Evolutionary conservation across 2,797 vertebrate species (phyloP).

Genomic region (Rhabdomys pumilio): DNA sequence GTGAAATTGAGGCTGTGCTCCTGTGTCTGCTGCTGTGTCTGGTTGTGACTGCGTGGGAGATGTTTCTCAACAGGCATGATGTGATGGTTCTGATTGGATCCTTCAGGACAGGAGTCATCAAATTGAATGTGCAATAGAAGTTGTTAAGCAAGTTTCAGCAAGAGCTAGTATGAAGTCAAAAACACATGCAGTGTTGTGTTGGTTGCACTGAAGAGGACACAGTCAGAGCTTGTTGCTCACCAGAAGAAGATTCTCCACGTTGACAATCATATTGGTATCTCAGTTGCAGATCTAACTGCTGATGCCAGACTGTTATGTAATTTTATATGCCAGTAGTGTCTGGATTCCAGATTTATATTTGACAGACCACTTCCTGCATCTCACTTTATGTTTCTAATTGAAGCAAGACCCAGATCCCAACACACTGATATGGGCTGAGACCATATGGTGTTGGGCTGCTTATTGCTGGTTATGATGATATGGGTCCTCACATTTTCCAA

Average conservation of each 20-base stretch:
- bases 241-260: conserved; percentile 98
- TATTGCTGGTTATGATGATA: conserved; percentile 98
- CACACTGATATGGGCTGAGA: conserved; percentile 96
- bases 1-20: background rate
- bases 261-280: conserved; percentile 98
- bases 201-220: conserved; percentile 98
- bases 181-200: conserved; percentile 96
- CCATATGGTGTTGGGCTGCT: conserved; percentile 98
- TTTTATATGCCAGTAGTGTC: conserved; percentile 99
- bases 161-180: conserved; percentile 97
- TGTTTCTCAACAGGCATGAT: conserved; percentile 99
- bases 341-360: conserved; percentile 98
- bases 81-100: conserved; percentile 98
- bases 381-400: conserved; percentile 96
- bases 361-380: conserved; percentile 98
- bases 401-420: conserved; percentile 99
- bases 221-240: conserved; percentile 98
- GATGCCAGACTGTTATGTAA: conserved; percentile 98
- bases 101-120: conserved; percentile 99
- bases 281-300: conserved; percentile 97
- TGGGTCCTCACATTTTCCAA: conserved; percentile 99
- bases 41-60: background rate
- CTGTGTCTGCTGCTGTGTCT: background rate
- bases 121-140: conserved; percentile 99
- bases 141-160: conserved; percentile 99